Evolutionary conservation across 2,113 vertebrate genomes (phyloP).

Genomic region (Phrynosoma platyrhinos): DNA sequence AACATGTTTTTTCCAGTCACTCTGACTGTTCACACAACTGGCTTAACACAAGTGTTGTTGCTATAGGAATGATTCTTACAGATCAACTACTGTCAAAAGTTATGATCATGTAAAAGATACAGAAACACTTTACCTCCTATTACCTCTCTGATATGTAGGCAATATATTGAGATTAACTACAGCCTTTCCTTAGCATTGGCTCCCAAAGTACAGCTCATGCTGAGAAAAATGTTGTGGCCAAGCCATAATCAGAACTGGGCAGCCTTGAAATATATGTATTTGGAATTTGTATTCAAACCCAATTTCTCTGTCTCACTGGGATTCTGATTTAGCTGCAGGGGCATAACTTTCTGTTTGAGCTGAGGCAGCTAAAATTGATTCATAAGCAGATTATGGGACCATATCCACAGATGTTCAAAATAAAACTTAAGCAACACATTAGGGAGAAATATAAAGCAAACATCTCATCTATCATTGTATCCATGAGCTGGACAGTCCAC

Average conservation of each 20-base stretch:
- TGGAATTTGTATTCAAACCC: conserved; percentile 21
- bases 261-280: neutral
- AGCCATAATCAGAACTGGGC: conserved; percentile 15
- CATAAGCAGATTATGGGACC: conserved; percentile 17
- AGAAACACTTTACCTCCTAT: neutral
- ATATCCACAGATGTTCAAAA: neutral
- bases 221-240: conserved; percentile 3
- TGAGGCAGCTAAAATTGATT: conserved; percentile 6
- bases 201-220: neutral
- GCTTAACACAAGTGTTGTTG: neutral
- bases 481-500: neutral
- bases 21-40: conserved; percentile 33
- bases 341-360: neutral
- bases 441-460: neutral
- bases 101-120: neutral
- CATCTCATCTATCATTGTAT: neutral
- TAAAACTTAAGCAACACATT: conserved; percentile 2
- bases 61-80: neutral
- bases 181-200: neutral
- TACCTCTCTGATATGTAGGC: neutral
- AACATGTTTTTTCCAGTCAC: conserved; percentile 42
- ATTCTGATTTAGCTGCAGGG: conserved; percentile 9
- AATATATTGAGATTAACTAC: conserved; percentile 7
- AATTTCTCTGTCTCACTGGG: neutral
- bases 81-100: conserved; percentile 18